Percentiles rank a stretch among this genome's conserved stretches.
phyloP scores from a whole-genome alignment of 2,888 invertebrate species.

The Bruchidius siliquastri region DNA sequence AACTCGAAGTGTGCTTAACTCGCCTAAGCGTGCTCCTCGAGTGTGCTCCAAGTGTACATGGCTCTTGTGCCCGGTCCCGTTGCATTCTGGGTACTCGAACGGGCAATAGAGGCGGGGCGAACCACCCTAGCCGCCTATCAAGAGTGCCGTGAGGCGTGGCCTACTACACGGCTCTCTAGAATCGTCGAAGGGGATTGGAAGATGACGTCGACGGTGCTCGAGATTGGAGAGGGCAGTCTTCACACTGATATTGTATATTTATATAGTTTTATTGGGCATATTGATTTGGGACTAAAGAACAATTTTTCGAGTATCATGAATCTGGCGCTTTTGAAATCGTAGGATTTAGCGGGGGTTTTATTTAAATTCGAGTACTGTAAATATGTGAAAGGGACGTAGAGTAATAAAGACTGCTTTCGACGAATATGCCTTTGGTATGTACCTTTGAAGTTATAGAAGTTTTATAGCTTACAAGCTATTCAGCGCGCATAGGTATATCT shows the following conservation, averaged over 20 bases:
- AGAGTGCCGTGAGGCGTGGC: constrained; percentile 10
- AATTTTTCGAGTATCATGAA: constrained; percentile 29
- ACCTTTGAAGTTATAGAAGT: background rate
- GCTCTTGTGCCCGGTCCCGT: constrained; percentile 45
- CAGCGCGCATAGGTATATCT: no score
- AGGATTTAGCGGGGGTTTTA: constrained; percentile 16
- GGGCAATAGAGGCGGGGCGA: constrained; percentile 31
- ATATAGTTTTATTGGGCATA: constrained; percentile 49
- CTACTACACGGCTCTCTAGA: background rate
- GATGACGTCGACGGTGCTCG: background rate
- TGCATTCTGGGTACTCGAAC: constrained; percentile 46
- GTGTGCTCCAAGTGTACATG: constrained; percentile 51
- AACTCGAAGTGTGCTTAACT: constrained; percentile 51
- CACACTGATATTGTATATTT: constrained; percentile 48
- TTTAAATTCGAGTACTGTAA: constrained; percentile 1
- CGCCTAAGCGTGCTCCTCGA: constrained; percentile 51
- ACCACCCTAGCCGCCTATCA: background rate
- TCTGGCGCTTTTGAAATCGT: constrained; percentile 17
- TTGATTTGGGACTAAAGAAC: constrained; percentile 34
- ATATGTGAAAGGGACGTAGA: background rate
- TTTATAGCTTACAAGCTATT: background rate
- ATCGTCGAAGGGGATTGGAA: background rate
- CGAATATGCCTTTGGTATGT: background rate
- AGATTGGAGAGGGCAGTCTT: constrained; percentile 26
- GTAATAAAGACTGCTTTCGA: background rate